Conservation (phyloP, 2,888 invertebrate genomes). For the Macrophya alboannulata region DNA sequence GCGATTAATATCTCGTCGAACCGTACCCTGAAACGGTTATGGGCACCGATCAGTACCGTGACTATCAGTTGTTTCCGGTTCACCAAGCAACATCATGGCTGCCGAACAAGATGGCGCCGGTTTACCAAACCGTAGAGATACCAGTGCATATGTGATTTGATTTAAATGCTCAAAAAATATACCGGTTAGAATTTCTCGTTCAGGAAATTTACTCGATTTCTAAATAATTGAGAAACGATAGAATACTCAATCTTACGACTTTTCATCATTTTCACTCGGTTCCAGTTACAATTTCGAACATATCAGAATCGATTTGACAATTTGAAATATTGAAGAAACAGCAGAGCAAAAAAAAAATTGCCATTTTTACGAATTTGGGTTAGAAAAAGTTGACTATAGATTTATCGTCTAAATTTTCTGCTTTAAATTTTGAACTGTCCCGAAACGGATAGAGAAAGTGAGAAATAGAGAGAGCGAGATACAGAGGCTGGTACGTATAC, state of each 20-base stretch:
- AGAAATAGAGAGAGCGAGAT: constrained; percentile 57
- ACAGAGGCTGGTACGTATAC: constrained; percentile 57
- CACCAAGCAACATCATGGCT: constrained; percentile 70
- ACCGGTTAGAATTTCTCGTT: not conserved
- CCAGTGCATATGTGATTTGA: constrained; percentile 61
- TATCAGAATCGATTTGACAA: not conserved
- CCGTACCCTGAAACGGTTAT: constrained; percentile 72
- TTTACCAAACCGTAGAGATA: constrained; percentile 68
- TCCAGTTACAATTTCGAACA: not conserved
- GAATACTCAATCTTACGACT: not conserved
- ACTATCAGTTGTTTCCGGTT: constrained; percentile 79
- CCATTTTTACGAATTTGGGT: not conserved
- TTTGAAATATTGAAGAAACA: not conserved
- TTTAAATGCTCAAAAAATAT: constrained; percentile 49
- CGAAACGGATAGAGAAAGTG: constrained; percentile 63
- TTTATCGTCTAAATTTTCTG: not conserved
- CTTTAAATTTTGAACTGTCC: not conserved
- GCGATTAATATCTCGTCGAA: constrained; percentile 73
- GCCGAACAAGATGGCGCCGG: constrained; percentile 59
- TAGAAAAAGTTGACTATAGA: not conserved
- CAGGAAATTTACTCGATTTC: not conserved
- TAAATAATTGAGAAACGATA: not conserved
- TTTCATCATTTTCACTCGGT: not conserved
- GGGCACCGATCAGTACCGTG: constrained; percentile 75
- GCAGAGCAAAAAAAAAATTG: not conserved